Percentiles rank a stretch among this genome's conserved stretches.
These are phyloP conservation scores for Drosophila bocqueti DNA, from an alignment of 1,140 invertebrate species.

Conservation along the genomic window DNA sequence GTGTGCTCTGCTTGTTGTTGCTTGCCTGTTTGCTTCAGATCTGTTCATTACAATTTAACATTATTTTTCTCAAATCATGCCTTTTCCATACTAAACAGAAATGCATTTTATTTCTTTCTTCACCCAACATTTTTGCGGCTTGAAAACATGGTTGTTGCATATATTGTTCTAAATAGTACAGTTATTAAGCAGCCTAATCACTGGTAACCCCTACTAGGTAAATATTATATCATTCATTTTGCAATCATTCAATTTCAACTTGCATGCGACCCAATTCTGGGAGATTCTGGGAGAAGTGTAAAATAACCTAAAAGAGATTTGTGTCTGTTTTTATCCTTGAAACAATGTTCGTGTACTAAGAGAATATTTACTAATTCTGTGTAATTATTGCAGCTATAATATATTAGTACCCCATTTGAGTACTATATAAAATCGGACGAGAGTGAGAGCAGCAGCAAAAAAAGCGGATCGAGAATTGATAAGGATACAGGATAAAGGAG, in stretches of 20 bases:
- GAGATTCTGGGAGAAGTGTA: neutral
- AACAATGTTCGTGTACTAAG: too few species aligned
- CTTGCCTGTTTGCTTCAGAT: constrained; percentile 81
- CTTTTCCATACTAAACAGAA: constrained; percentile 37
- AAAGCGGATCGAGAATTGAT: constrained; percentile 15
- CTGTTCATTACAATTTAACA: constrained; percentile 64
- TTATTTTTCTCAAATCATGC: constrained; percentile 12
- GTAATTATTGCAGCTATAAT: constrained; percentile 70
- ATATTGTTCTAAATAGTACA: constrained; percentile 61
- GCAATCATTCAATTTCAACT: constrained; percentile 12
- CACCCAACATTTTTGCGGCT: constrained; percentile 41
- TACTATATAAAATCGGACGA: constrained; percentile 64
- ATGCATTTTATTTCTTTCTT: constrained; percentile 41
- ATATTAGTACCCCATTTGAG: constrained; percentile 75
- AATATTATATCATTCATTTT: constrained; percentile 62
- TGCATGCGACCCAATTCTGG: constrained; percentile 18
- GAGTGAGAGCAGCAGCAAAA: constrained; percentile 21
- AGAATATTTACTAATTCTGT: constrained; percentile 22
- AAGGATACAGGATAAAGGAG: constrained; percentile 28
- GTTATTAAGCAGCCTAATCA: constrained; percentile 74
- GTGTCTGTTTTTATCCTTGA: neutral
- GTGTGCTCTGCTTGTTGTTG: constrained; percentile 80
- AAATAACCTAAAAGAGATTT: neutral
- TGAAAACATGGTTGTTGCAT: constrained; percentile 29
- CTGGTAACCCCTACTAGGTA: constrained; percentile 76